Evolutionary conservation across 2,113 vertebrate species (phyloP).

Genomic region (Genyomyrus donnyi): DNA sequence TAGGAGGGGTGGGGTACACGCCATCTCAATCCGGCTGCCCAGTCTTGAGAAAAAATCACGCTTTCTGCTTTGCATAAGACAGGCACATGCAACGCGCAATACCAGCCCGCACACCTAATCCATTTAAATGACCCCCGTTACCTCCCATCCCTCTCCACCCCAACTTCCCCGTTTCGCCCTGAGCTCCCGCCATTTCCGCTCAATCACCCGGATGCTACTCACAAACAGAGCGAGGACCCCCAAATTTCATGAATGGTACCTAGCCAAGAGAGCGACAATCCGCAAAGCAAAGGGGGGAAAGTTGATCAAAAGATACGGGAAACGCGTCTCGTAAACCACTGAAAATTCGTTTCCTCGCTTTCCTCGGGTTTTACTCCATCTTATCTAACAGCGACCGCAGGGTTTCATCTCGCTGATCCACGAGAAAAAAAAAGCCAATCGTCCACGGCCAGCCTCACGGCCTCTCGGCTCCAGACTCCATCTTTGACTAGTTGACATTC

Average conservation of each 20-base stretch:
- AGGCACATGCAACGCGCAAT: slow-evolving; percentile 1
- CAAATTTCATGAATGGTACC: slow-evolving; percentile 65
- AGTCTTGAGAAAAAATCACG: neutral
- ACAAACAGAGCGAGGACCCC: slow-evolving; percentile 42
- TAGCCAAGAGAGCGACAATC: slow-evolving; percentile 63
- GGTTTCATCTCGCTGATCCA: slow-evolving; percentile 25
- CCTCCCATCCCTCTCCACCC: slow-evolving; percentile 11
- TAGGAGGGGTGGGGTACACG: neutral
- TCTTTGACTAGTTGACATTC: slow-evolving; percentile 98
- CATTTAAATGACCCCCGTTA: slow-evolving; percentile 19
- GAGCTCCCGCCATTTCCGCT: slow-evolving; percentile 63
- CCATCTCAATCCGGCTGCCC: neutral
- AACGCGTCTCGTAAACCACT: slow-evolving; percentile 42
- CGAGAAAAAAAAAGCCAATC: slow-evolving; percentile 44
- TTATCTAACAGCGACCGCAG: slow-evolving; percentile 14
- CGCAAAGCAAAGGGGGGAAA: slow-evolving; percentile 48
- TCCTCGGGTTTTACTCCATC: slow-evolving; percentile 29
- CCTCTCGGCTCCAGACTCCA: slow-evolving; percentile 82
- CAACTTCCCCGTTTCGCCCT: slow-evolving; percentile 54
- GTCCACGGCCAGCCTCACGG: slow-evolving; percentile 69
- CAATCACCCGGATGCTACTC: slow-evolving; percentile 57
- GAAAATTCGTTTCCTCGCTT: slow-evolving; percentile 31
- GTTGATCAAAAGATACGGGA: slow-evolving; percentile 59
- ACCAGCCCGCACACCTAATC: neutral
- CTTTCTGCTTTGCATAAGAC: slow-evolving; percentile 3